A percentile compares a stretch with the other conserved stretches of the same genome.
Evolutionary conservation across 2,888 invertebrate genomes (phyloP).

Genomic region (Horisme vitalbata): DNA sequence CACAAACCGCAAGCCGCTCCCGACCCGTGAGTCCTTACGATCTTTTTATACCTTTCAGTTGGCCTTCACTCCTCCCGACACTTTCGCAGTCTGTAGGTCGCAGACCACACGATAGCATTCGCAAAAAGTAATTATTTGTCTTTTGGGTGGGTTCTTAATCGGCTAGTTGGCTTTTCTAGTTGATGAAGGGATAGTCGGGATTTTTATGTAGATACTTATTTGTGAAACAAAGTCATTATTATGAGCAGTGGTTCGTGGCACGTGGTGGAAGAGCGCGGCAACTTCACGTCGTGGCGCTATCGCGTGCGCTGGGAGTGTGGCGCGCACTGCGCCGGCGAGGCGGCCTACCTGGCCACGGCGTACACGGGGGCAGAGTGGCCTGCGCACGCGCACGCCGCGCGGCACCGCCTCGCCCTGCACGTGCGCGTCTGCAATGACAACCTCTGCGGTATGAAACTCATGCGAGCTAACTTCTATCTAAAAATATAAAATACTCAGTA

Average conservation of each 20-base stretch:
- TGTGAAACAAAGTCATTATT: no score
- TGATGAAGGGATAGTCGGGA: no score
- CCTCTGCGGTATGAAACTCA: neutral
- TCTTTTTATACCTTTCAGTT: neutral
- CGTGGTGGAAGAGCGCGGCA: constrained; percentile 51
- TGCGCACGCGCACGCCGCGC: neutral
- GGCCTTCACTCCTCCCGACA: neutral
- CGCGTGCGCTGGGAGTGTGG: constrained; percentile 52
- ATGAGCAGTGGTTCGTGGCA: constrained; percentile 46
- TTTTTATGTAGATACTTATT: no score
- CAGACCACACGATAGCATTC: no score
- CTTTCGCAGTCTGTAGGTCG: neutral
- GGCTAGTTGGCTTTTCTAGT: neutral
- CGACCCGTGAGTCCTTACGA: constrained; percentile 11
- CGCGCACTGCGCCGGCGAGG: neutral
- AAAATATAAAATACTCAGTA: no score
- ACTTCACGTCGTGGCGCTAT: constrained; percentile 58
- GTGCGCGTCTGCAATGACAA: neutral
- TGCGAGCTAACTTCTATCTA: no score
- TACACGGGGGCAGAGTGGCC: no score
- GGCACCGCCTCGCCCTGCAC: neutral
- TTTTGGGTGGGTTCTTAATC: no score
- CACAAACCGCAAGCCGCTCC: constrained; percentile 25
- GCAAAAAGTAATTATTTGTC: no score
- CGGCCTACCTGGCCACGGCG: neutral